These are phyloP conservation scores for Melanotaenia trifasciata DNA, from an alignment of 2,797 vertebrate species.

Conservation along the genomic window DNA sequence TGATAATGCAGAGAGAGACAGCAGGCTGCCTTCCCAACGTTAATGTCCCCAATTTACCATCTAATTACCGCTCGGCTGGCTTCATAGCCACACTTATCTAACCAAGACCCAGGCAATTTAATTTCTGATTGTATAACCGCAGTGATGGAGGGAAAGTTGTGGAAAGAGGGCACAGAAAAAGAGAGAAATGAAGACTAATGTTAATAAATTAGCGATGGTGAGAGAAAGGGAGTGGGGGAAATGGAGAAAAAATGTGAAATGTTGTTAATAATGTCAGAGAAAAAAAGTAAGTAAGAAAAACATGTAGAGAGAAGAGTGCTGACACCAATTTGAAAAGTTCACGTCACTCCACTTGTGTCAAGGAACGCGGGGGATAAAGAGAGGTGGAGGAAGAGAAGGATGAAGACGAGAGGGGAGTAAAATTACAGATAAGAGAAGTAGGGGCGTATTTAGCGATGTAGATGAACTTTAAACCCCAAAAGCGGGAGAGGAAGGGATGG, in stretches of 20 bases:
- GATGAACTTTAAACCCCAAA: constrained; percentile 57
- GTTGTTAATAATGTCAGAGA: constrained; percentile 77
- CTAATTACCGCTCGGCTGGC: constrained; percentile 83
- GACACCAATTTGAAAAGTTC: constrained; percentile 89
- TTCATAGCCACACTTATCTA: constrained; percentile 88
- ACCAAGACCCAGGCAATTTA: constrained; percentile 86
- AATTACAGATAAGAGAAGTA: constrained; percentile 74
- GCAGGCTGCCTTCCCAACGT: constrained; percentile 76
- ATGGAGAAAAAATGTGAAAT: constrained; percentile 61
- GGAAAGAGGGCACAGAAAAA: constrained; percentile 75
- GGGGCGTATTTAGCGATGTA: constrained; percentile 58
- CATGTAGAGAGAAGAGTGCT: constrained; percentile 75
- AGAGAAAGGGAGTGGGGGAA: constrained; percentile 62
- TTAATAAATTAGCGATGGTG: constrained; percentile 80
- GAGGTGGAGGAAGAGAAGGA: constrained; percentile 55
- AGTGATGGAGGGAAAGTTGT: constrained; percentile 76
- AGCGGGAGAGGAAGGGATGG: constrained; percentile 25
- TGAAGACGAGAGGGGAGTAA: constrained; percentile 56
- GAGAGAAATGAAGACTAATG: constrained; percentile 70
- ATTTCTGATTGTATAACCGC: constrained; percentile 84
- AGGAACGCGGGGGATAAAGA: constrained; percentile 62
- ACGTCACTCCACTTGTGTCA: constrained; percentile 77
- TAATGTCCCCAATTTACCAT: constrained; percentile 88
- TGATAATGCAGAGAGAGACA: constrained; percentile 82
- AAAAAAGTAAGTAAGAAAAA: constrained; percentile 61